phyloP scores from a whole-genome alignment of 1,140 invertebrate species.

The Manduca sexta region DNA sequence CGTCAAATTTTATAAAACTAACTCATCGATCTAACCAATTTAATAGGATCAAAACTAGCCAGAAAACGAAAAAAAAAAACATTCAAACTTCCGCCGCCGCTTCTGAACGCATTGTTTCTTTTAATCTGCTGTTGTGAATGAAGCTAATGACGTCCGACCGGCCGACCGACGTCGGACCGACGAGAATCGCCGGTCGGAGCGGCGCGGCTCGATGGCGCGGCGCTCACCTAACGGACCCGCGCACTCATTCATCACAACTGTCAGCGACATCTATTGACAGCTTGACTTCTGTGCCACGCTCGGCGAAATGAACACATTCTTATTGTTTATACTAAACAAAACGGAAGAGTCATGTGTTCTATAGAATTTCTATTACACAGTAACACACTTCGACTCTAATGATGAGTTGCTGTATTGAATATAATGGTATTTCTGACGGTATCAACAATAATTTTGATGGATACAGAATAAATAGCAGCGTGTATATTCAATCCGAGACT shows the following conservation, averaged over 20 bases:
- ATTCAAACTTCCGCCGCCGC: slow-evolving; percentile 50
- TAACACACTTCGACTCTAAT: too few relatives aligned
- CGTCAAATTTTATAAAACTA: background rate
- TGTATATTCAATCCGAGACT: too few relatives aligned
- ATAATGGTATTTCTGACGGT: slow-evolving; percentile 6
- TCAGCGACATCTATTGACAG: slow-evolving; percentile 70
- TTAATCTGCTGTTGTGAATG: slow-evolving; percentile 56
- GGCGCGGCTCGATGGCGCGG: slow-evolving; percentile 16
- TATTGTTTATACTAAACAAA: slow-evolving; percentile 9
- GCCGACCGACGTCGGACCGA: background rate
- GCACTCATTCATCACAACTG: slow-evolving; percentile 66
- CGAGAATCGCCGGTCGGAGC: background rate
- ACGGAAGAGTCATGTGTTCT: too few relatives aligned
- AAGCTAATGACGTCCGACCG: slow-evolving; percentile 45
- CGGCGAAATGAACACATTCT: slow-evolving; percentile 14
- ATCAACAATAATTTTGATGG: too few relatives aligned
- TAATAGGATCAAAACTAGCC: slow-evolving; percentile 22
- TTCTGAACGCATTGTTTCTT: slow-evolving; percentile 54
- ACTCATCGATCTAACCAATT: slow-evolving; percentile 1
- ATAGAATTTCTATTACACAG: too few relatives aligned
- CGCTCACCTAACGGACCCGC: slow-evolving; percentile 53
- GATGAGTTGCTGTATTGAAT: slow-evolving; percentile 14
- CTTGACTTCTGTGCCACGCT: slow-evolving; percentile 53
- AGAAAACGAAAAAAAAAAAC: slow-evolving; percentile 33
- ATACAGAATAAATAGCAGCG: too few relatives aligned